Percentiles rank a stretch among this genome's conserved stretches.
Conservation (phyloP, 1,140 invertebrate genomes). For the Alviniconcha marisindica region DNA sequence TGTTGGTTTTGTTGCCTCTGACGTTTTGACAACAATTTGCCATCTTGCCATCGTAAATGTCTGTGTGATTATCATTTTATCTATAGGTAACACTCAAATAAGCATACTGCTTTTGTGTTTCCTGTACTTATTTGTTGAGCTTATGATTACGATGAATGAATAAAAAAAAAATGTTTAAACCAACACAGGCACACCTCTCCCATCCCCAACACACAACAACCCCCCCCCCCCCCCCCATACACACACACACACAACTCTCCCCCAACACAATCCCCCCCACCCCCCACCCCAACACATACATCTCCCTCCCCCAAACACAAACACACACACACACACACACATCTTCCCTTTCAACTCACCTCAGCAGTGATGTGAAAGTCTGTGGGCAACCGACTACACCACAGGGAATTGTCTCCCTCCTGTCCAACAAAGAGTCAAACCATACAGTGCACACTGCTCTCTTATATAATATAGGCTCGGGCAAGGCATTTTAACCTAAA, state of each 20-base stretch:
- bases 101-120: too few species aligned
- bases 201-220: not conserved
- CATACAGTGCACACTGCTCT: too few species aligned
- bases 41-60: too few species aligned
- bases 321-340: constrained; percentile 19
- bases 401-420: constrained; percentile 43
- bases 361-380: constrained; percentile 43
- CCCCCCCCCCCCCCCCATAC: not conserved
- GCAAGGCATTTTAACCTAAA: too few species aligned
- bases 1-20: too few species aligned
- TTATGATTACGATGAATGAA: not conserved
- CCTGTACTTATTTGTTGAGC: too few species aligned
- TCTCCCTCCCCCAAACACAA: not conserved
- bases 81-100: too few species aligned
- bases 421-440: constrained; percentile 32
- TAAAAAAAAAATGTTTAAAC: not conserved
- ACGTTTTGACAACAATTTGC: too few species aligned
- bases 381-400: constrained; percentile 50
- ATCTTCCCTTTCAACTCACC: constrained; percentile 37
- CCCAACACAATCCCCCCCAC: too few species aligned
- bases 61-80: too few species aligned
- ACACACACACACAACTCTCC: constrained; percentile 17
- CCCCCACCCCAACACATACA: not conserved
- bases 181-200: not conserved
- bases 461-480: too few species aligned